Evolutionary conservation across 1,140 invertebrate species (phyloP).

Genomic region (Pentalonia nigronervosa): DNA sequence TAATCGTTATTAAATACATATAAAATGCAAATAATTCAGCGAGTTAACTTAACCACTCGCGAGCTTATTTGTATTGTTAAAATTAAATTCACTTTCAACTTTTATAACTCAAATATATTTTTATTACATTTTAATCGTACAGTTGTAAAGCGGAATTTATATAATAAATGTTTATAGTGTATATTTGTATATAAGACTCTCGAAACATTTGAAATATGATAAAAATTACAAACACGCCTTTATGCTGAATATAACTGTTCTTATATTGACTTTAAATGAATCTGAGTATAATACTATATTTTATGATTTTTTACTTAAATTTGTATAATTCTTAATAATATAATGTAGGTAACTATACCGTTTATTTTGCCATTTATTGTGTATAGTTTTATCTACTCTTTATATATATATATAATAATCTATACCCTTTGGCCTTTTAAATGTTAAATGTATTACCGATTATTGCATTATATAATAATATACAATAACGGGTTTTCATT

Average conservation of each 20-base stretch:
- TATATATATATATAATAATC: background rate
- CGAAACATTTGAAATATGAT: background rate
- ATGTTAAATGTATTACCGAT: background rate
- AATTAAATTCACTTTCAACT: constrained; percentile 1
- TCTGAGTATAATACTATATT: background rate
- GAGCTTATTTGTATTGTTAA: constrained; percentile 2
- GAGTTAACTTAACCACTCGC: background rate
- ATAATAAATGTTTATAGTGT: background rate
- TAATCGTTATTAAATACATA: background rate
- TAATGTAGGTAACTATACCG: background rate
- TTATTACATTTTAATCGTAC: background rate
- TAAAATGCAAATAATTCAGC: background rate
- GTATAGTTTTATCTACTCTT: background rate
- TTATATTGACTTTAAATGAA: background rate
- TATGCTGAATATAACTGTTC: background rate
- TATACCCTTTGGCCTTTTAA: background rate
- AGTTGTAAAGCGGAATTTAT: background rate
- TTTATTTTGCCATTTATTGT: background rate
- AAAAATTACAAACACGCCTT: constrained; percentile 12
- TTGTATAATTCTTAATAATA: background rate
- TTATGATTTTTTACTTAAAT: background rate
- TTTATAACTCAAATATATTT: background rate
- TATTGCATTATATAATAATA: background rate
- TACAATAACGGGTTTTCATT: background rate
- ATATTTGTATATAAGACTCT: background rate